Percentiles rank a stretch among this genome's conserved stretches.
Evolutionary conservation across 2,888 invertebrate species (phyloP).

Genomic region (Lacanobia wlatinum): DNA sequence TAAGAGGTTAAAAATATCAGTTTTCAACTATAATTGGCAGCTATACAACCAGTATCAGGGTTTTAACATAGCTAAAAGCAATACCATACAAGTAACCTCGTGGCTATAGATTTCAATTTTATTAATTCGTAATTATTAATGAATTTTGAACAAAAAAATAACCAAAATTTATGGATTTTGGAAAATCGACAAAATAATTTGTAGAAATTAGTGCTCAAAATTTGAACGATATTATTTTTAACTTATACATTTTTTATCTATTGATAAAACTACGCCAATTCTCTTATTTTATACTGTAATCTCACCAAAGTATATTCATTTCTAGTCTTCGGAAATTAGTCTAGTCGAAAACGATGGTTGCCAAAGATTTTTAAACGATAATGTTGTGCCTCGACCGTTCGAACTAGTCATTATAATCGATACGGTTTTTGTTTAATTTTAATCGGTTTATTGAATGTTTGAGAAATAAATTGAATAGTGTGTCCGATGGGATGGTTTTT

Average conservation of each 20-base stretch:
- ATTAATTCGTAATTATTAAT: constrained; percentile 1
- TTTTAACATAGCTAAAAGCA: background rate
- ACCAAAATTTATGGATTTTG: constrained; percentile 22
- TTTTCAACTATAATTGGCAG: background rate
- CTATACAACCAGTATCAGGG: background rate
- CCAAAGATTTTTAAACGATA: constrained; percentile 78
- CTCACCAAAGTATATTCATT: constrained; percentile 72
- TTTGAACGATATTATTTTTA: constrained; percentile 35
- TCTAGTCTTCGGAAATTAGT: constrained; percentile 76
- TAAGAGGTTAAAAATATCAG: too few species aligned
- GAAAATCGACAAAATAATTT: constrained; percentile 27
- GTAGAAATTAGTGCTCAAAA: constrained; percentile 69
- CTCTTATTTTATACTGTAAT: constrained; percentile 51
- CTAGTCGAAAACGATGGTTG: constrained; percentile 75
- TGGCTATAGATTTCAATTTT: constrained; percentile 54
- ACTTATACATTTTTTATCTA: constrained; percentile 31
- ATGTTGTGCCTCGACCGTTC: constrained; percentile 73
- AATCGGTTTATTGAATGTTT: constrained; percentile 32
- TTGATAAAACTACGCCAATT: constrained; percentile 34
- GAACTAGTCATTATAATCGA: constrained; percentile 84
- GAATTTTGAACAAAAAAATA: constrained; percentile 1
- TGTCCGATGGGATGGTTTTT: constrained; percentile 15
- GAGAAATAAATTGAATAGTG: constrained; percentile 19
- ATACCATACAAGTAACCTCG: constrained; percentile 13
- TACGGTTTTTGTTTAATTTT: constrained; percentile 36